These are phyloP conservation scores for Mnemiopsis leidyi DNA, from an alignment of 37 sponge, comb jelly and placozoan species.

Conservation along the genomic window DNA sequence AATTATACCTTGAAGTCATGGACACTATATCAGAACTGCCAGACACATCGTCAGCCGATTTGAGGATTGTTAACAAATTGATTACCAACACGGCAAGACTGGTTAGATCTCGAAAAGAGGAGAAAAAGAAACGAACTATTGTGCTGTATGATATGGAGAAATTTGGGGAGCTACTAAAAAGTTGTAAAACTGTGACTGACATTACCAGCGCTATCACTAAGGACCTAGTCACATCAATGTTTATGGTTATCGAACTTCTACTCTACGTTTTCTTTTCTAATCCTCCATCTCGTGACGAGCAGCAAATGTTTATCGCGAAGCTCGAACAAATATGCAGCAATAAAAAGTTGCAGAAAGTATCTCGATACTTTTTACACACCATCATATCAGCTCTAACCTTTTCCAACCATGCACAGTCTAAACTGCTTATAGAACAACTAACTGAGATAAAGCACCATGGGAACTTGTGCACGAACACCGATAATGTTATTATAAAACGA, in stretches of 20 bases:
- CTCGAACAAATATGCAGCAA: neutral
- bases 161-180: neutral
- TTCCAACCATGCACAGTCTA: neutral
- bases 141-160: neutral
- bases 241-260: neutral
- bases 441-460: neutral
- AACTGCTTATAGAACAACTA: neutral
- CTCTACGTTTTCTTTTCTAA: neutral
- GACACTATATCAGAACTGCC: neutral
- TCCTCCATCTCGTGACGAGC: neutral
- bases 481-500: neutral
- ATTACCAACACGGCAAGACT: neutral
- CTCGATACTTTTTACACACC: neutral
- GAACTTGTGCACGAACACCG: neutral
- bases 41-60: neutral
- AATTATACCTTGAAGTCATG: neutral
- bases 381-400: neutral
- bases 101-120: neutral
- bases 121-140: neutral
- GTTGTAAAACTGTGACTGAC: neutral
- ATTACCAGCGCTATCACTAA: neutral
- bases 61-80: neutral
- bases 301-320: neutral
- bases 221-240: neutral
- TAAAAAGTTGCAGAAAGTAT: neutral